Conservation (phyloP, 2,113 vertebrate genomes). For the human (Homo sapiens) region GRCh38 chrX:142064501-142065000, state of each 20-base stretch:
- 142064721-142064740: neutral
- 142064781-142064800: neutral
- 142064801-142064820: neutral
- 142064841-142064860: neutral
- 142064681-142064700: neutral
- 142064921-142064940: neutral
- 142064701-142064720: neutral
- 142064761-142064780: neutral
- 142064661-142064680: neutral
- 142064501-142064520: neutral
- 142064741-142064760: neutral
- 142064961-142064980: neutral
- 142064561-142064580: neutral
- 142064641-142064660: neutral
- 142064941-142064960: neutral
- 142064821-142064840: neutral
- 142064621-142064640: neutral
- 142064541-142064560: neutral
- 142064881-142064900: neutral
- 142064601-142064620: neutral
- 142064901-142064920: neutral
- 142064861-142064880: neutral
- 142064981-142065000: neutral
- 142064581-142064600: neutral
- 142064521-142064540: neutral